phyloP scores from a whole-genome alignment of 1,140 invertebrate species.

The Sycobia sp. region DNA sequence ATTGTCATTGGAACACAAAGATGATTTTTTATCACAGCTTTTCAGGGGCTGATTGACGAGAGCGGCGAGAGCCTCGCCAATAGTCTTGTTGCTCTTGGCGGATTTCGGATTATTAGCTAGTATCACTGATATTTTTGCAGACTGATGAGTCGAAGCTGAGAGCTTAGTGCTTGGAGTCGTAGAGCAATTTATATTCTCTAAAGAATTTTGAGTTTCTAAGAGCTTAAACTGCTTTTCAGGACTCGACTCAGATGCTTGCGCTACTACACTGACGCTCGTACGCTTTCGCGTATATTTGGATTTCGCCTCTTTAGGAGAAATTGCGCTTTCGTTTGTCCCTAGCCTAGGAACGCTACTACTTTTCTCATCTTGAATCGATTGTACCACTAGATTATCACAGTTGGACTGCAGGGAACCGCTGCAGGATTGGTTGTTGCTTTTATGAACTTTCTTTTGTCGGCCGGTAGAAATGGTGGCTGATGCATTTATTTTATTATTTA shows the following conservation, averaged over 20 bases:
- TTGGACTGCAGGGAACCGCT: slow-evolving; percentile 54
- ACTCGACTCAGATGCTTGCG: slow-evolving; percentile 48
- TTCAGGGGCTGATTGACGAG: slow-evolving; percentile 37
- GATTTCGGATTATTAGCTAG: slow-evolving; percentile 44
- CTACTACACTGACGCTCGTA: slow-evolving; percentile 41
- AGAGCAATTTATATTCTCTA: not conserved
- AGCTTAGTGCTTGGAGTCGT: slow-evolving; percentile 13
- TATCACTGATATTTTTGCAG: slow-evolving; percentile 47
- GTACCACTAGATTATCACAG: slow-evolving; percentile 57
- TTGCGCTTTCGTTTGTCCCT: slow-evolving; percentile 34
- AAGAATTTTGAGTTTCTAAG: slow-evolving; percentile 24
- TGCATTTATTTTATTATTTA: slow-evolving; percentile 36
- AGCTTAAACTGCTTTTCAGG: slow-evolving; percentile 57
- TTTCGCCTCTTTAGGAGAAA: slow-evolving; percentile 42
- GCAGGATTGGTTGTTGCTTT: slow-evolving; percentile 45
- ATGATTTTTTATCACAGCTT: slow-evolving; percentile 52
- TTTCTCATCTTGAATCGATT: slow-evolving; percentile 44
- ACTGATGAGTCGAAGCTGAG: slow-evolving; percentile 17
- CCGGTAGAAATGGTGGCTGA: slow-evolving; percentile 35
- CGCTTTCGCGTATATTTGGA: slow-evolving; percentile 52
- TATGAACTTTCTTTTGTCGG: slow-evolving; percentile 49
- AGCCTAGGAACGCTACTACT: slow-evolving; percentile 36
- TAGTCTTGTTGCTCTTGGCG: slow-evolving; percentile 39
- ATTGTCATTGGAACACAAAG: slow-evolving; percentile 40
- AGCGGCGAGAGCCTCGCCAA: slow-evolving; percentile 34